Evolutionary conservation across 2,888 invertebrate genomes (phyloP).

Genomic region (Hydropsyche betteni): DNA sequence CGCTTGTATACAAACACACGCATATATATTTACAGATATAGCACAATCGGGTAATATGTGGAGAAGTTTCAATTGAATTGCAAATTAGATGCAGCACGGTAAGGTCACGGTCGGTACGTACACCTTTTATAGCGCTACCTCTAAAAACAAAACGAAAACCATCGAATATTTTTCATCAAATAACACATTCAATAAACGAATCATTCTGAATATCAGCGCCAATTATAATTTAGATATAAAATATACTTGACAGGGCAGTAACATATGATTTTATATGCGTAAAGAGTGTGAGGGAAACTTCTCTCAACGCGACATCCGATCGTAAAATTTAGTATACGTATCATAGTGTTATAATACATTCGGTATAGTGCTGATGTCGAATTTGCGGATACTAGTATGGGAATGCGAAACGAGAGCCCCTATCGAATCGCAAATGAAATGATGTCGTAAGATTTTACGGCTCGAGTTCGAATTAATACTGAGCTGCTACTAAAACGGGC

Average conservation of each 20-base stretch:
- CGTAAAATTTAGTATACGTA: conserved; percentile 8
- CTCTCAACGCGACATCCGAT: not conserved
- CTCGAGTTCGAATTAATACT: no score
- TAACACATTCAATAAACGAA: no score
- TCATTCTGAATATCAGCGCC: no score
- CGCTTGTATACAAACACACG: not conserved
- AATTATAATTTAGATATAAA: no score
- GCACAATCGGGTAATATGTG: not conserved
- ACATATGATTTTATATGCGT: no score
- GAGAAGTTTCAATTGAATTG: conserved; percentile 21
- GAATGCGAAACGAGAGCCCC: not conserved
- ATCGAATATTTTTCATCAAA: no score
- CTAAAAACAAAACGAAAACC: not conserved
- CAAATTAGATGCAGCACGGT: conserved; percentile 12
- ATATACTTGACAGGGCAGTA: no score
- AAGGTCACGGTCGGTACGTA: conserved; percentile 27
- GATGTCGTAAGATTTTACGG: conserved; percentile 10
- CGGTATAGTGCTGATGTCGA: no score
- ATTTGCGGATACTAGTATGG: no score
- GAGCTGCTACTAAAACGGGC: no score
- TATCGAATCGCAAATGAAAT: conserved; percentile 9
- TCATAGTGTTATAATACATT: no score
- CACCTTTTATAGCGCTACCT: conserved; percentile 12
- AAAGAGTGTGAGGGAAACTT: no score
- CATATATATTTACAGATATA: not conserved